These are phyloP conservation scores for Zapornia atra DNA, from an alignment of 2,113 vertebrate genomes.

Conservation along the genomic window DNA sequence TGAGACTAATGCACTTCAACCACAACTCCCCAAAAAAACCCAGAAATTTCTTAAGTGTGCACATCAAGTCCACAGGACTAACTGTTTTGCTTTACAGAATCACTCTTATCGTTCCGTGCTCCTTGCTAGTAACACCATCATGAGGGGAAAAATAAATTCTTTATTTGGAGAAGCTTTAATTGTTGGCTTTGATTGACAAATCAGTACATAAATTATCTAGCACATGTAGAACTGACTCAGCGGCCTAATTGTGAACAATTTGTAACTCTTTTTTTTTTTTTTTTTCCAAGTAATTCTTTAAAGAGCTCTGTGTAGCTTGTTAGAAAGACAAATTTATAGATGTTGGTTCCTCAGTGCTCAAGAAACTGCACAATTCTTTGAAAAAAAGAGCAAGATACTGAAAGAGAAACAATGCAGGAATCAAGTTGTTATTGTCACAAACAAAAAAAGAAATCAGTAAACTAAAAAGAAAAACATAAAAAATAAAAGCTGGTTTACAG, in stretches of 20 bases:
- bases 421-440: neutral
- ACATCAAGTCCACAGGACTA: neutral
- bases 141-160: neutral
- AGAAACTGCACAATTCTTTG: neutral
- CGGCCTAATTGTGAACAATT: neutral
- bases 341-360: neutral
- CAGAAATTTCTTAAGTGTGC: neutral
- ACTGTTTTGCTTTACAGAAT: neutral
- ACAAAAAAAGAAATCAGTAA: neutral
- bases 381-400: neutral
- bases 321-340: neutral
- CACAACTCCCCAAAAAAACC: neutral
- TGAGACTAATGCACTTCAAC: neutral
- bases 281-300: neutral
- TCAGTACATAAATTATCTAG: neutral
- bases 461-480: neutral
- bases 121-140: neutral
- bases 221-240: neutral
- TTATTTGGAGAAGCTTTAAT: neutral
- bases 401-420: neutral
- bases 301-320: neutral
- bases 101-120: neutral
- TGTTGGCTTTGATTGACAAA: constrained; percentile 1
- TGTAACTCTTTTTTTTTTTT: neutral
- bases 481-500: neutral